Base-by-base conservation (phyloP, 2,113 vertebrate genomes). In the Ictalurus punctatus region DNA sequence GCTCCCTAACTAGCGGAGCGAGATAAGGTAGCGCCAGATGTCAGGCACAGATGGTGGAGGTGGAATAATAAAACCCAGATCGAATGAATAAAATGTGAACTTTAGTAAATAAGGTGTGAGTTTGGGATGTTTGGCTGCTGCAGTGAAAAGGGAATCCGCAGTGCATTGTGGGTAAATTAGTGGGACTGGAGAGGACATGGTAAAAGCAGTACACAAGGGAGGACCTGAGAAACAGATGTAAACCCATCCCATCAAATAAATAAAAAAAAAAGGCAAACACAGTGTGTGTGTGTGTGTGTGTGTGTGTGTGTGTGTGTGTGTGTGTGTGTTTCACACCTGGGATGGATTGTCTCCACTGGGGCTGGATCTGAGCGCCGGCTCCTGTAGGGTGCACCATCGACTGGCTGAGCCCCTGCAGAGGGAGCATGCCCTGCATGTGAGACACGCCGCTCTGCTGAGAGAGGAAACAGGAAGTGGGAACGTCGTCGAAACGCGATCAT, bases 391-490 rank as follows among this genome's bases (percentile, higher is more conserved):
- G 97, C 1, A 97, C 96, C 90, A 97, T 92, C 88, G 96, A 96
- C 92, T 96, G 95, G 37, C 96, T 96, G 83, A 97, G 90, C 5
- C 96, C 94, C 93, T 97, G 97, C 90, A 97, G 96, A n/a, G 96
- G 92, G 90, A 97, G 94, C 95, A 97, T 96, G 14, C 95, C 93
- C 16, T 94, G 93, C 94, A 98, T 96, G 92, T 97, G 97, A 61
- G 97, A 95, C 40, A 97, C 96, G 1, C 94, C 95, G 0, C 94
- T 92, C 94, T 97, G 97, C 97, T 98, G 91, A 85, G 63, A 90
- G 61, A 92, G 30, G 88, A 34, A 61, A 61, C 80, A 83, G 80
- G 80, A 83, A 83, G 56, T 25, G 80, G 56, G 61, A 59, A 83
- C 54, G 1, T 56, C 79, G 34, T 12, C 4, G 3, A 52, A 27